phyloP scores from a whole-genome alignment of 1,140 invertebrate species.

The Spodoptera frugiperda region DNA sequence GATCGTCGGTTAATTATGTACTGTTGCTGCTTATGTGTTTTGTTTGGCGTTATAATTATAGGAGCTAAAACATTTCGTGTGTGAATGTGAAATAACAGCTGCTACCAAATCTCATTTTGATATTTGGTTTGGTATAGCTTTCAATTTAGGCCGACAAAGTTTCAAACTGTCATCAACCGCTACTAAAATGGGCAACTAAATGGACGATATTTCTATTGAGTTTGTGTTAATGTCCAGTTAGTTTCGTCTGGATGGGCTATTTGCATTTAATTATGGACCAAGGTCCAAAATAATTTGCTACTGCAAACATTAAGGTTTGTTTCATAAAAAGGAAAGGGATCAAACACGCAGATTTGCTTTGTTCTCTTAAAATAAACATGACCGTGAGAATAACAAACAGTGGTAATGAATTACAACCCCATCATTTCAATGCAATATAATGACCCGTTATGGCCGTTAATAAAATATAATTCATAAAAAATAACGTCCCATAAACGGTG shows the following conservation, averaged over 20 bases:
- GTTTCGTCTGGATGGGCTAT: background rate
- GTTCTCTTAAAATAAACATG: conserved; percentile 57
- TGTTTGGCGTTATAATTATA: conserved; percentile 30
- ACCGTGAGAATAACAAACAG: conserved; percentile 81
- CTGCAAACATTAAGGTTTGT: too few species aligned
- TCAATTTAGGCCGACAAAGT: conserved; percentile 34
- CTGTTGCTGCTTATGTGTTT: conserved; percentile 42
- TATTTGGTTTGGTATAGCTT: conserved; percentile 4
- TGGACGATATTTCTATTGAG: conserved; percentile 25
- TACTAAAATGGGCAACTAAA: conserved; percentile 18
- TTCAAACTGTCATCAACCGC: conserved; percentile 26
- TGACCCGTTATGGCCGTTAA: conserved; percentile 75
- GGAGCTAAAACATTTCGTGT: conserved; percentile 11
- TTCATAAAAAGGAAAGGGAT: background rate
- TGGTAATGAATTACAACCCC: conserved; percentile 72
- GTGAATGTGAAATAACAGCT: conserved; percentile 4
- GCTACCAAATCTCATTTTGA: conserved; percentile 22
- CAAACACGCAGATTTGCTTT: conserved; percentile 8
- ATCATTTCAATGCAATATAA: conserved; percentile 74
- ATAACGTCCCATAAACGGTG: conserved; percentile 70
- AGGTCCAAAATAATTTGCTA: too few species aligned
- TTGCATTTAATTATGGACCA: background rate
- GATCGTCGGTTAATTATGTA: conserved; percentile 54
- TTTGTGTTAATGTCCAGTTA: conserved; percentile 5
- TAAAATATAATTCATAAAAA: conserved; percentile 81